Percentiles rank a stretch among this genome's conserved stretches.
Conservation (phyloP, 2,113 vertebrate genomes). For the Hemiscyllium ocellatum region DNA sequence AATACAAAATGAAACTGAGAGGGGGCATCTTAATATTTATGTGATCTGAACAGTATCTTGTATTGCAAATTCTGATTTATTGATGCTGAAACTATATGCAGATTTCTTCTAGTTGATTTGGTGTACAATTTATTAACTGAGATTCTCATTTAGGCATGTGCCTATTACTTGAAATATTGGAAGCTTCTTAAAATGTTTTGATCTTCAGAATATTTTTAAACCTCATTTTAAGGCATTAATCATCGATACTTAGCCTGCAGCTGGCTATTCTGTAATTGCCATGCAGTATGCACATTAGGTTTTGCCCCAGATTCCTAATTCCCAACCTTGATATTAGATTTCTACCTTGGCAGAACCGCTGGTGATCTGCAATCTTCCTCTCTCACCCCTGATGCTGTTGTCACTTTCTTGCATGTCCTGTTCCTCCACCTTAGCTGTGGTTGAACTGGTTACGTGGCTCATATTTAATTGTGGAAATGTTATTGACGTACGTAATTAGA, state of each 20-base stretch:
- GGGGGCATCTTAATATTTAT: background rate
- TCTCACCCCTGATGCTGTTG: background rate
- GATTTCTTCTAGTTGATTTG: background rate
- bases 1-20: background rate
- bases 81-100: background rate
- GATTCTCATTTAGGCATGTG: background rate
- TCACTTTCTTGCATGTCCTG: background rate
- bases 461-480: background rate
- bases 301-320: background rate
- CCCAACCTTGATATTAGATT: background rate
- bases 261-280: background rate
- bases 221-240: background rate
- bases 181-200: background rate
- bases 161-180: background rate
- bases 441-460: background rate
- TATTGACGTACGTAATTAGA: background rate
- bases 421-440: background rate
- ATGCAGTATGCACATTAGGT: background rate
- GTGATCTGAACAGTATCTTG: background rate
- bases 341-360: background rate
- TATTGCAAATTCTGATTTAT: background rate
- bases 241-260: background rate
- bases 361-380: background rate
- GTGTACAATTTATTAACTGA: background rate
- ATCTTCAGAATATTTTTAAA: background rate